Percentiles rank a stretch among this genome's conserved stretches.
phyloP scores from a whole-genome alignment of 2,113 vertebrate species.

The Lethenteron reissneri region DNA sequence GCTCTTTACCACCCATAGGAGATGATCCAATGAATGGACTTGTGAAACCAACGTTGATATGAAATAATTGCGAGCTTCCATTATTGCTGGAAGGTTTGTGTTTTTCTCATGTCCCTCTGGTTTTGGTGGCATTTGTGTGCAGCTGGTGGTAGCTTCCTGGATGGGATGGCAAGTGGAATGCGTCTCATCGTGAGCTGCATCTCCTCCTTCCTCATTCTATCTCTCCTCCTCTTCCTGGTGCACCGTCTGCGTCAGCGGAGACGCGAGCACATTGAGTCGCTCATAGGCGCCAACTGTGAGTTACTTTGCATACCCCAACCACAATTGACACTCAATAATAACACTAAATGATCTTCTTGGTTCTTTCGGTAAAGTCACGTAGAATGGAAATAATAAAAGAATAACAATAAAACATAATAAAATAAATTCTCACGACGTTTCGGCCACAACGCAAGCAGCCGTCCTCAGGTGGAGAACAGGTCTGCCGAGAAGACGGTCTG shows the following conservation, averaged over 20 bases:
- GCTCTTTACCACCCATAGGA: no score
- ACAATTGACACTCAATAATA: no score
- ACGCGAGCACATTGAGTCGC: slow-evolving; percentile 73
- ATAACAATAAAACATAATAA: no score
- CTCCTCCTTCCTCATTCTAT: slow-evolving; percentile 95
- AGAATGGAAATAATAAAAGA: no score
- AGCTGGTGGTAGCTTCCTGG: slow-evolving; percentile 85
- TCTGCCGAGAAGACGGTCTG: no score
- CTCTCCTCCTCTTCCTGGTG: slow-evolving; percentile 93
- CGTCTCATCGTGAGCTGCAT: slow-evolving; percentile 90
- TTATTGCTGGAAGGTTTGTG: not conserved
- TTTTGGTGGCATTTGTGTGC: slow-evolving; percentile 1
- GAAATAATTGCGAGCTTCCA: not conserved
- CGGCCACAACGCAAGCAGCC: no score
- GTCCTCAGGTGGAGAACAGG: no score
- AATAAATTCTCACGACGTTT: no score
- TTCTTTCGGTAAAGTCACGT: no score
- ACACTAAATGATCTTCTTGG: no score
- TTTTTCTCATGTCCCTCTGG: not conserved
- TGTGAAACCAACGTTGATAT: not conserved
- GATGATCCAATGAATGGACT: no score
- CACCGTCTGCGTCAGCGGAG: slow-evolving; percentile 73
- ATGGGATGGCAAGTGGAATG: slow-evolving; percentile 95
- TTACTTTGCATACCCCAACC: slow-evolving; percentile 6
- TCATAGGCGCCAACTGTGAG: slow-evolving; percentile 87